Percentiles rank a stretch among this genome's conserved stretches.
These are phyloP conservation scores for Sturnus vulgaris DNA, from an alignment of 2,113 vertebrate species.

Conservation along the genomic window DNA sequence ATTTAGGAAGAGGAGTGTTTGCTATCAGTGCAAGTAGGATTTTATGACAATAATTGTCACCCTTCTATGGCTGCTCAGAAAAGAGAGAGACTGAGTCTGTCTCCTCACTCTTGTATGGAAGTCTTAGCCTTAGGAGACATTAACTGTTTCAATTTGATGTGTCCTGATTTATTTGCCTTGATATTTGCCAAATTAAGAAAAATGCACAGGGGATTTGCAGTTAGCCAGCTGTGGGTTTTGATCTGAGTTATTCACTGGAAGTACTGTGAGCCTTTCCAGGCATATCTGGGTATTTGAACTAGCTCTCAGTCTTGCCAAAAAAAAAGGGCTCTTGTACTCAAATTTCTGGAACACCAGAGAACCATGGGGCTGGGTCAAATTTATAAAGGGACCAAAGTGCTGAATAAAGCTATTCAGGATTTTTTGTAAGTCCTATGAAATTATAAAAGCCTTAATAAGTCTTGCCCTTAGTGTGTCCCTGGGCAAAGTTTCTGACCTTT, in stretches of 20 bases:
- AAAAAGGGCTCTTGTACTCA: neutral
- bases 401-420: constrained; percentile 43
- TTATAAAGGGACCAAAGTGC: neutral
- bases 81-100: neutral
- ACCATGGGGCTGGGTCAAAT: neutral
- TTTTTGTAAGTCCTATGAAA: neutral
- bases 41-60: neutral
- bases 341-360: constrained; percentile 4
- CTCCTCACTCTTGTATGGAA: neutral
- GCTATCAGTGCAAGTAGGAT: neutral
- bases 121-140: neutral
- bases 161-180: neutral
- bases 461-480: neutral
- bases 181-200: neutral
- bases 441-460: neutral
- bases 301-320: neutral
- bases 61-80: neutral
- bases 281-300: neutral
- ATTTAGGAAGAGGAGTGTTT: neutral
- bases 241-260: neutral
- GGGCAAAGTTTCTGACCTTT: neutral
- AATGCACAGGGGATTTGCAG: neutral
- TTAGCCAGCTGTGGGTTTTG: neutral
- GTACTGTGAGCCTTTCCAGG: neutral
- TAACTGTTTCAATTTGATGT: neutral